phyloP scores from a whole-genome alignment of 1,140 invertebrate species.

The Agrilus planipennis region DNA sequence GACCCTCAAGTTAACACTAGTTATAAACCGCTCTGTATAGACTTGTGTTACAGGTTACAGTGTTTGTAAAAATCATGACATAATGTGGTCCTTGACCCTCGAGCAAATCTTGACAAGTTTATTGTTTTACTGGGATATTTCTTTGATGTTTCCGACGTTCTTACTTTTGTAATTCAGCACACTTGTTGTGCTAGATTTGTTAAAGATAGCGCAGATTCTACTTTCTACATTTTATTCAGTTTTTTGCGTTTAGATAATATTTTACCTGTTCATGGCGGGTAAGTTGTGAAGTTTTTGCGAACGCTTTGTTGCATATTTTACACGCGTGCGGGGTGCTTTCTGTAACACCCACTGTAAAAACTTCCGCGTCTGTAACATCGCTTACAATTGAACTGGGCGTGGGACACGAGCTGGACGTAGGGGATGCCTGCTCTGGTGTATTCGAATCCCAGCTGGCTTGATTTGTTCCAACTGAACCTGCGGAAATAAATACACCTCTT shows the following conservation, averaged over 20 bases:
- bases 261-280: constrained; percentile 88
- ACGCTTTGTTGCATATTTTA: constrained; percentile 77
- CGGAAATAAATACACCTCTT: too few species aligned
- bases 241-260: constrained; percentile 7
- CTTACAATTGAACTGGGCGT: constrained; percentile 35
- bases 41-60: too few species aligned
- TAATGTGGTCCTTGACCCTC: too few species aligned
- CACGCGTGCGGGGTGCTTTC: constrained; percentile 44
- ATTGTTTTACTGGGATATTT: too few species aligned
- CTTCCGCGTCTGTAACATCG: constrained; percentile 42
- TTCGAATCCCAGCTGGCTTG: constrained; percentile 51
- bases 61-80: too few species aligned
- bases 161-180: too few species aligned
- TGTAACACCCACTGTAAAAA: constrained; percentile 54
- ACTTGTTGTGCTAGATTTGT: too few species aligned
- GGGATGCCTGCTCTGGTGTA: constrained; percentile 42
- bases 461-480: constrained; percentile 55
- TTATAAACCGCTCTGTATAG: too few species aligned
- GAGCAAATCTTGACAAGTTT: too few species aligned
- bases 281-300: constrained; percentile 72
- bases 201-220: too few species aligned
- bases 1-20: too few species aligned
- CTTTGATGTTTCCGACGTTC: too few species aligned
- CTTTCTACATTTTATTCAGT: constrained; percentile 1
- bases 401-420: constrained; percentile 46